phyloP scores from a whole-genome alignment of 2,888 invertebrate genomes.

The Drosophila hamatofila region DNA sequence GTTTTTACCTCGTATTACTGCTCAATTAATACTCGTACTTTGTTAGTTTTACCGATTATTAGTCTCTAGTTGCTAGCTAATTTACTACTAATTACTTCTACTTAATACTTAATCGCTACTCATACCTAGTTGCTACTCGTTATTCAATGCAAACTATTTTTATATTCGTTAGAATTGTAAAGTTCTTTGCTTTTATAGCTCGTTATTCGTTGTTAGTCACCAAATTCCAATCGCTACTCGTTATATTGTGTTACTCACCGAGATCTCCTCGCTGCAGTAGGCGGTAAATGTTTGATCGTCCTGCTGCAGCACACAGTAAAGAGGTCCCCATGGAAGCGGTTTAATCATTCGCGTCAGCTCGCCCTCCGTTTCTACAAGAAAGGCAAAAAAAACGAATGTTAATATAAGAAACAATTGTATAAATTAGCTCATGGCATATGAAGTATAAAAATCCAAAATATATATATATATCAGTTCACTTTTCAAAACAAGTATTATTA shows the following conservation, averaged over 20 bases:
- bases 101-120: background rate
- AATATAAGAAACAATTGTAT: background rate
- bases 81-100: background rate
- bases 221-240: background rate
- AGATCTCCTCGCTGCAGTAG: slow-evolving; percentile 90
- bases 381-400: background rate
- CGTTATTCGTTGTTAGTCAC: slow-evolving; percentile 4
- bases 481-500: too few relatives aligned
- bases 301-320: slow-evolving; percentile 90
- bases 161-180: background rate
- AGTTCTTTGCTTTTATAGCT: background rate
- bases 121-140: background rate
- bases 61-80: background rate
- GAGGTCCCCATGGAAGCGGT: slow-evolving; percentile 88
- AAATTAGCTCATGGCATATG: background rate
- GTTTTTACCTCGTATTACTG: background rate
- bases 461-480: too few relatives aligned
- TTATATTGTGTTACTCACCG: slow-evolving; percentile 84
- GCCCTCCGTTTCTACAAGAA: slow-evolving; percentile 84
- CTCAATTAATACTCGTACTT: background rate
- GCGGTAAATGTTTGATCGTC: slow-evolving; percentile 90
- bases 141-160: background rate
- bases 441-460: background rate
- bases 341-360: slow-evolving; percentile 84
- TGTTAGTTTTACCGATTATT: background rate